Base-by-base conservation (phyloP, 2,113 vertebrate species). In the Brienomyrus longianalis region DNA sequence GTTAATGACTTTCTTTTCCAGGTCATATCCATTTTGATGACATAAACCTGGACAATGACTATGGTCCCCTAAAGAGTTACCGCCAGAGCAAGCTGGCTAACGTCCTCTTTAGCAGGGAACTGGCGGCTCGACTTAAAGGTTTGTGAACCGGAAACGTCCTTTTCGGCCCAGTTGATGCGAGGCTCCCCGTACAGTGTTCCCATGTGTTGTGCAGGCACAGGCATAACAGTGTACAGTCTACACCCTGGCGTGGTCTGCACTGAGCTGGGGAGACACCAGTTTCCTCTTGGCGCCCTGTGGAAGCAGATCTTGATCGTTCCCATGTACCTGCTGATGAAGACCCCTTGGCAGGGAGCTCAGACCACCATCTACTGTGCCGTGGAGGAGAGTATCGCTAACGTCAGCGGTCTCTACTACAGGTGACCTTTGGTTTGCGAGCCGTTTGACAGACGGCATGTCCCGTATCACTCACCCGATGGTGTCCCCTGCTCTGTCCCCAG, bases 11-110 rank as follows among this genome's bases (percentile, higher is more conserved):
- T 48, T 88, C 23, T 19, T 35, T 48, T 2, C 19, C 91, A 96
- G 96, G 95, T 59, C 45, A 39, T 0, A 96, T 96, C 48, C 39
- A 95, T 80, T 96, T 96, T 91, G 93, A 96, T 45, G 96, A 96
- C 92, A 94, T 96, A 80, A 94, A 96, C 91, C 21, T 95, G 7
- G 95, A 96, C 47, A 87, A 92, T 86, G 27, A 92, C 88, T 96
- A 96, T 56, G 3, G 77, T 0, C 90, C 91, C 6, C 0, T 50
- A 0, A 87, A 3, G 19, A 94, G 95, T 91, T 96, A 96, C 90
- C 31, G 47, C 0, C 95, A 96, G 89, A 96, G 95, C 93, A 96
- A 96, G 89, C 91, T 96, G 83, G 95, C 95, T 27, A 96, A 96
- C 23, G 91, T 96, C 77, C 93, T 96, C 39, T 96, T 96, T 45